A percentile compares a stretch with the other conserved stretches of the same genome.
Conservation (phyloP, 2,113 vertebrate genomes). For the Coryphaenoides rupestris region DNA sequence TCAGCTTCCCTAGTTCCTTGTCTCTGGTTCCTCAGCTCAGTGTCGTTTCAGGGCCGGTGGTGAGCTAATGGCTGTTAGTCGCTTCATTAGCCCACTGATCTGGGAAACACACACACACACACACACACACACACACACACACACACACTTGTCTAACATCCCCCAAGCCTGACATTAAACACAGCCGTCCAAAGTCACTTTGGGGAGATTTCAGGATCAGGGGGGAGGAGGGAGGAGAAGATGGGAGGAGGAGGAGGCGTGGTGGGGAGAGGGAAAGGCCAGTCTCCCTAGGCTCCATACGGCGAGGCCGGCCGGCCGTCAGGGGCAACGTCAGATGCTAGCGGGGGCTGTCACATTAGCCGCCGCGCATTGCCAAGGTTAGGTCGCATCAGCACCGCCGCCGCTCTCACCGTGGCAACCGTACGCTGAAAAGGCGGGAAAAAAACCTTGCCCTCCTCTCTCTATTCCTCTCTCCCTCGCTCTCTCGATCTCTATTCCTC, state of each 20-base stretch:
- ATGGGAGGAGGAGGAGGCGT: not conserved
- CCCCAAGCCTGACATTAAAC: constrained; percentile 51
- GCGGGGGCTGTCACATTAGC: constrained; percentile 48
- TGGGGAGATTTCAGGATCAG: constrained; percentile 39
- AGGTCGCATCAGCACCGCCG: constrained; percentile 55
- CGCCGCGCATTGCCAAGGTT: constrained; percentile 62
- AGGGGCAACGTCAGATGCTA: constrained; percentile 46
- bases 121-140: no score
- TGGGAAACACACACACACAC: no score
- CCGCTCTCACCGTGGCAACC: constrained; percentile 34
- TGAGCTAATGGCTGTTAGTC: constrained; percentile 46
- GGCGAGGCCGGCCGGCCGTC: constrained; percentile 57
- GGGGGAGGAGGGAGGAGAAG: not conserved
- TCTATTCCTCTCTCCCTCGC: not conserved
- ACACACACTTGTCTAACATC: constrained; percentile 15
- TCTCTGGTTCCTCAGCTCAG: no score
- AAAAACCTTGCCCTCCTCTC: constrained; percentile 8
- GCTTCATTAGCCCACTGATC: constrained; percentile 34
- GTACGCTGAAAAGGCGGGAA: constrained; percentile 29
- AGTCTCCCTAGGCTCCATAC: constrained; percentile 33
- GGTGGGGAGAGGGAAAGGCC: constrained; percentile 41
- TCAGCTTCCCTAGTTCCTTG: no score
- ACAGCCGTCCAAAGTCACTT: constrained; percentile 60
- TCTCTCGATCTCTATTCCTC: not conserved
- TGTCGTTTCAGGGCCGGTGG: not conserved